These are phyloP conservation scores for Ditylenchus dipsaci DNA, from an alignment of 1,140 invertebrate genomes.

Conservation along the genomic window DNA sequence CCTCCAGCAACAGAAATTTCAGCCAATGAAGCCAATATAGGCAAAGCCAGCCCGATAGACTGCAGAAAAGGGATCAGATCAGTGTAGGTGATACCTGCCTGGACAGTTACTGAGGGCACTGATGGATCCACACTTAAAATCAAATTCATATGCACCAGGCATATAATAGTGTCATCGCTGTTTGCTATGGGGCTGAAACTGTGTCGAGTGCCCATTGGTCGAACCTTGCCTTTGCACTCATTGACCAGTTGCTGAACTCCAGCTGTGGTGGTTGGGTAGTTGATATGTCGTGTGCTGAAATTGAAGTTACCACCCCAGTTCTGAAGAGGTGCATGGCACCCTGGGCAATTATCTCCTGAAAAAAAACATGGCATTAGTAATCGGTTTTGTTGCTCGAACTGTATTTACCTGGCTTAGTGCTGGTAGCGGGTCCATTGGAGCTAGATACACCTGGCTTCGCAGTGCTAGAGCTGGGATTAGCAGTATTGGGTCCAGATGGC, in stretches of 20 bases:
- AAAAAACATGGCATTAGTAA: too few species aligned
- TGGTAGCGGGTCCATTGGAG: too few species aligned
- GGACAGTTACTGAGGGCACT: conserved; percentile 4
- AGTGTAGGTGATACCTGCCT: conserved; percentile 8
- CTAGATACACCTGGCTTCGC: too few species aligned
- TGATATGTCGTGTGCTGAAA: neutral
- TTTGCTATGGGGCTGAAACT: conserved; percentile 3
- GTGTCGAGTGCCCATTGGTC: conserved; percentile 6
- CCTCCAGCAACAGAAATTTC: conserved; percentile 14
- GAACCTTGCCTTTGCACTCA: neutral
- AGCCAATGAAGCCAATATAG: conserved; percentile 10
- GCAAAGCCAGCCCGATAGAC: neutral
- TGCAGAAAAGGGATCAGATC: conserved; percentile 1
- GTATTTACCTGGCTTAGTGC: too few species aligned
- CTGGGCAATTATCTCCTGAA: too few species aligned
- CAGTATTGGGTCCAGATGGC: too few species aligned
- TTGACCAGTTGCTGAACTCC: conserved; percentile 1
- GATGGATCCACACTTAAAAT: conserved; percentile 4
- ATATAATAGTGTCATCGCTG: neutral
- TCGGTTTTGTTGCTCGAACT: too few species aligned
- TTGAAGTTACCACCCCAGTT: conserved; percentile 18
- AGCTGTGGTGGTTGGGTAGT: conserved; percentile 2
- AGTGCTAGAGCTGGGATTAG: too few species aligned
- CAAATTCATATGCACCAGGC: neutral
- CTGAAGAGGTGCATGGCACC: too few species aligned